Base-by-base conservation (phyloP, 2,113 vertebrate genomes). In the Pagrus major region DNA sequence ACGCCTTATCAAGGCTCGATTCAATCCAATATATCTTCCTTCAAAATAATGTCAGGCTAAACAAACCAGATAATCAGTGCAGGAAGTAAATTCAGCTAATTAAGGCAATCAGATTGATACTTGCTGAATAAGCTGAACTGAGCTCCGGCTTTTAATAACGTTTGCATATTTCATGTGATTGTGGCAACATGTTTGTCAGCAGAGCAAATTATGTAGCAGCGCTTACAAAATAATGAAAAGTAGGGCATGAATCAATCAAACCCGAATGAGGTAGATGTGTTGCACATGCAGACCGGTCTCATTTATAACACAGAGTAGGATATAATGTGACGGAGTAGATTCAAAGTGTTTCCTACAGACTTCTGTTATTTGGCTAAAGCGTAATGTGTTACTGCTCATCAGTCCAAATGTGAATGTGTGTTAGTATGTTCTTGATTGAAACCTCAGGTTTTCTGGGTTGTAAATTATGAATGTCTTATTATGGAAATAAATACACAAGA, bases 141-240 rank as follows among this genome's bases (percentile, higher is more conserved):
- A 68, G 56, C 47, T 25, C 8, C 3, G 55, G 59, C 44, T 67
- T 81, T 64, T 58, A 75, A 61, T 76, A 31, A 27, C 4, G 15
- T 82, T 75, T 78, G 46, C 71, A 77, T 85, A 68, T 74, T 87
- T 85, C 10, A 76, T 83, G 56, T 64, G 73, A 79, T 29, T 77
- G 37, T 79, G 52, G 59, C 14, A 58, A 14, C n/a, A 54, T 71
- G 51, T 58, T 35, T 80, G 64, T 75, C 65, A 60, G 49, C 76
- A 46, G 46, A 76, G 76, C 44, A 78, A 72, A 78, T 85, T 52
- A 79, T 66, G 10, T 23, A 63, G 64, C 14, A 0, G 33, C 11
- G 14, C 58, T 52, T 18, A 18, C 33, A 58, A 58, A 46, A 73
- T 70, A 60, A 59, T 59, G 12, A 74, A 76, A 81, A 66, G 18